A percentile compares a stretch with the other conserved stretches of the same genome.
These are phyloP conservation scores for Ptychadena robeensis DNA, from an alignment of 2,797 vertebrate genomes.

Conservation along the genomic window DNA sequence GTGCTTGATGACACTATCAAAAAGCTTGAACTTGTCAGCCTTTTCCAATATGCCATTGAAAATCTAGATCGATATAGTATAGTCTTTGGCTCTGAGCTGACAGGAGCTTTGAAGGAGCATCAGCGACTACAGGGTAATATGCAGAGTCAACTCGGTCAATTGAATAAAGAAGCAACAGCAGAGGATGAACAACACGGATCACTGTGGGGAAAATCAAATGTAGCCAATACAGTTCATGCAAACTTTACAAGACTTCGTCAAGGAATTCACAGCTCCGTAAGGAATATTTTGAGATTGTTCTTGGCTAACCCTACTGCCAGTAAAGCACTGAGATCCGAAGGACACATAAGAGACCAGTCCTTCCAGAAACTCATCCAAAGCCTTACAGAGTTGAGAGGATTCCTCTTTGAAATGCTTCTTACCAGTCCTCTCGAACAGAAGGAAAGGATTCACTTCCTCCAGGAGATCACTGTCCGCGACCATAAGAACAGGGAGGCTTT, in stretches of 20 bases:
- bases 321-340: slow-evolving; percentile 63
- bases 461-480: slow-evolving; percentile 63
- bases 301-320: slow-evolving; percentile 63
- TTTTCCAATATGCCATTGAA: slow-evolving; percentile 67
- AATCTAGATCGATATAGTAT: slow-evolving; percentile 55
- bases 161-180: slow-evolving; percentile 35
- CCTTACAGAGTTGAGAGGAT: slow-evolving; percentile 74
- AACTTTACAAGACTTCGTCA: slow-evolving; percentile 55
- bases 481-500: slow-evolving; percentile 66
- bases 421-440: slow-evolving; percentile 73
- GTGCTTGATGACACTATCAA: slow-evolving; percentile 79
- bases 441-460: slow-evolving; percentile 66
- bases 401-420: slow-evolving; percentile 76
- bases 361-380: slow-evolving; percentile 67
- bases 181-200: not conserved
- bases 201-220: not conserved
- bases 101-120: slow-evolving; percentile 69
- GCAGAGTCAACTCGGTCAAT: slow-evolving; percentile 34
- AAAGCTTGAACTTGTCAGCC: slow-evolving; percentile 75
- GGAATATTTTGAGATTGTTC: slow-evolving; percentile 75
- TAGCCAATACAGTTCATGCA: not conserved
- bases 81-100: slow-evolving; percentile 65
- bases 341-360: not conserved
- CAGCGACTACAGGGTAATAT: slow-evolving; percentile 66
- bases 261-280: slow-evolving; percentile 74